A percentile compares a stretch with the other conserved stretches of the same genome.
Evolutionary conservation across 2,113 vertebrate species (phyloP).

Genomic region (Chaetorhynchus papuensis): DNA sequence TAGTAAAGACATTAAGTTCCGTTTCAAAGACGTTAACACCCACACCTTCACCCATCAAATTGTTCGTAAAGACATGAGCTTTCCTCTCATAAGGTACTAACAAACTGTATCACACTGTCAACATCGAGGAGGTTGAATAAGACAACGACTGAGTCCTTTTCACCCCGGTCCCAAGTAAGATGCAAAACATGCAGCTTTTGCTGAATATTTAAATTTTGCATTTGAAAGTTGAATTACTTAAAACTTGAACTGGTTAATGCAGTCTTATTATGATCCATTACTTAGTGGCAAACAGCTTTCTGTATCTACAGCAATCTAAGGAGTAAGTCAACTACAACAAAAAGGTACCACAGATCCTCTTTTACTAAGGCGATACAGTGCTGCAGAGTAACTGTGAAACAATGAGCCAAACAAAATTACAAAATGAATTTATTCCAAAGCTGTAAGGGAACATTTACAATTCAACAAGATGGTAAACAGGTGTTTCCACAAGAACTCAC

Average conservation of each 20-base stretch:
- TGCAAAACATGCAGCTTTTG: background rate
- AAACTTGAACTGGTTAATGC: background rate
- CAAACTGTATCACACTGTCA: background rate
- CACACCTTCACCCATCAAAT: background rate
- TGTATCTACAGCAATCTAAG: background rate
- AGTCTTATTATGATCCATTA: background rate
- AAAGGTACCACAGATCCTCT: background rate
- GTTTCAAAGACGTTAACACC: background rate
- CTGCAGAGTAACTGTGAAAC: conserved; percentile 41
- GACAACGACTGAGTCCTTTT: background rate
- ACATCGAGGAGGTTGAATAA: background rate
- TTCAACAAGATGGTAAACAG: conserved; percentile 64
- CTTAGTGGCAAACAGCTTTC: background rate
- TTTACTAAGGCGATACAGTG: background rate
- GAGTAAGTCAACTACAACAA: background rate
- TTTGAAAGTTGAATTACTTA: background rate
- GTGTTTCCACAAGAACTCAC: conserved; percentile 63
- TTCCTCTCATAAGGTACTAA: background rate
- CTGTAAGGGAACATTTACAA: conserved; percentile 73
- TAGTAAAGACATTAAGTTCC: background rate
- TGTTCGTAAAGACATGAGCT: background rate
- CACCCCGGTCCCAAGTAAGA: background rate
- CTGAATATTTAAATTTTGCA: background rate
- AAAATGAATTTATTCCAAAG: conserved; percentile 81
- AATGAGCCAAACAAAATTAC: conserved; percentile 73